Percentiles rank a stretch among this genome's conserved stretches.
Evolutionary conservation across 92 coral and sea anemone genomes (phyloP).

Genomic region (Epizoanthus rinbou): DNA sequence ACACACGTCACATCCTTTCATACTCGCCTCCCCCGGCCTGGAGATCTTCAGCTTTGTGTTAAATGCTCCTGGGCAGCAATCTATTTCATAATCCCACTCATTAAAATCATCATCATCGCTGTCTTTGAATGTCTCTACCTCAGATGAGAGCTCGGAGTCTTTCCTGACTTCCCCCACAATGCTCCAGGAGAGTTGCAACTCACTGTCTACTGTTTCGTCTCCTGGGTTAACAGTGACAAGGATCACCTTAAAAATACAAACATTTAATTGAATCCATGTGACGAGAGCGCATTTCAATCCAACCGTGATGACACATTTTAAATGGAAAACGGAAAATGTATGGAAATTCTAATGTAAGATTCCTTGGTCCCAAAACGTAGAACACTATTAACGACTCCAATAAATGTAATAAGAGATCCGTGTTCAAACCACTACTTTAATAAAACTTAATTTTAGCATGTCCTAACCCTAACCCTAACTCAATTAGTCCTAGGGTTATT

Average conservation of each 20-base stretch:
- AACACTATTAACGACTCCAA: too few relatives aligned
- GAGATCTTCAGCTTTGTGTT: conserved; percentile 31
- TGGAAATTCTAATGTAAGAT: too few relatives aligned
- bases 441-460: too few relatives aligned
- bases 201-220: conserved; percentile 38
- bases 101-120: conserved; percentile 29
- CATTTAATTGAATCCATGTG: not conserved
- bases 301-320: too few relatives aligned
- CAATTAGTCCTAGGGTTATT: too few relatives aligned
- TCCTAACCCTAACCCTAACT: too few relatives aligned
- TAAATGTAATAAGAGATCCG: too few relatives aligned
- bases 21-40: conserved; percentile 48
- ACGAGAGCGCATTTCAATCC: too few relatives aligned
- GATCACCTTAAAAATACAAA: conserved; percentile 51
- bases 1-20: conserved; percentile 13
- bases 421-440: too few relatives aligned
- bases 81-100: conserved; percentile 30
- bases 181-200: conserved; percentile 61
- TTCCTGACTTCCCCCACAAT: conserved; percentile 69
- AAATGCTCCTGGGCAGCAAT: conserved; percentile 37
- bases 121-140: conserved; percentile 44
- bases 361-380: too few relatives aligned
- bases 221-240: conserved; percentile 58
- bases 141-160: conserved; percentile 20
- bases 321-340: too few relatives aligned